Evolutionary conservation across 2,888 invertebrate genomes (phyloP).

Genomic region (Hirtodrosophila confusa): DNA sequence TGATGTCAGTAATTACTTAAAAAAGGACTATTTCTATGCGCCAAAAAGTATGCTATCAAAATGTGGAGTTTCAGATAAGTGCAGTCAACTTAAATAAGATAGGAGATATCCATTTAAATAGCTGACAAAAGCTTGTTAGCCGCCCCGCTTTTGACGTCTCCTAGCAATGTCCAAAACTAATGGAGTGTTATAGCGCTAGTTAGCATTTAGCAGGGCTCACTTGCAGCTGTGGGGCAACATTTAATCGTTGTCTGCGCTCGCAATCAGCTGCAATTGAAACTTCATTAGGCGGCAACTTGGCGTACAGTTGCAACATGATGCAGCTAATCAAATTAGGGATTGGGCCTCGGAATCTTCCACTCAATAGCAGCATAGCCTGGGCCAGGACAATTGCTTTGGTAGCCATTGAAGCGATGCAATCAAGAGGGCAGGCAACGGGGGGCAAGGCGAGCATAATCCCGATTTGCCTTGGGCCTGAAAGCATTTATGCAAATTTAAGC

Average conservation of each 20-base stretch:
- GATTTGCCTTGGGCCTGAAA: slow-evolving; percentile 7
- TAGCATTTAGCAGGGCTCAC: slow-evolving; percentile 2
- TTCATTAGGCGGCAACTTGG: slow-evolving; percentile 28
- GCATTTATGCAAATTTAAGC: slow-evolving; percentile 26
- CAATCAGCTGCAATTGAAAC: slow-evolving; percentile 47
- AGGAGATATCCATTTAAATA: too few relatives aligned
- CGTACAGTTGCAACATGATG: slow-evolving; percentile 18
- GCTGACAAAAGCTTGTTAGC: too few relatives aligned
- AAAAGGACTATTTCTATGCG: too few relatives aligned
- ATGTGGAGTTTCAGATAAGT: too few relatives aligned
- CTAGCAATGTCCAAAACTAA: slow-evolving; percentile 7
- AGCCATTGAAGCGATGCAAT: slow-evolving; percentile 21
- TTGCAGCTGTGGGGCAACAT: slow-evolving; percentile 12
- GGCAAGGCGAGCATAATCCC: slow-evolving; percentile 13
- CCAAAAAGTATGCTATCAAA: too few relatives aligned
- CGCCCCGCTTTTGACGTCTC: not conserved
- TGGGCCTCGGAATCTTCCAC: not conserved
- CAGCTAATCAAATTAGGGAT: slow-evolving; percentile 32
- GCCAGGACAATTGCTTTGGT: slow-evolving; percentile 19
- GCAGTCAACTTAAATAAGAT: too few relatives aligned
- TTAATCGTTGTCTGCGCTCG: slow-evolving; percentile 26
- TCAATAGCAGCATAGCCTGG: slow-evolving; percentile 2
- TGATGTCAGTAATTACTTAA: too few relatives aligned
- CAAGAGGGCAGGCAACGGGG: slow-evolving; percentile 10
- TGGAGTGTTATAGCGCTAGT: slow-evolving; percentile 3